Conservation (phyloP, 2,888 invertebrate species). For the Epirrhoe tristata region DNA sequence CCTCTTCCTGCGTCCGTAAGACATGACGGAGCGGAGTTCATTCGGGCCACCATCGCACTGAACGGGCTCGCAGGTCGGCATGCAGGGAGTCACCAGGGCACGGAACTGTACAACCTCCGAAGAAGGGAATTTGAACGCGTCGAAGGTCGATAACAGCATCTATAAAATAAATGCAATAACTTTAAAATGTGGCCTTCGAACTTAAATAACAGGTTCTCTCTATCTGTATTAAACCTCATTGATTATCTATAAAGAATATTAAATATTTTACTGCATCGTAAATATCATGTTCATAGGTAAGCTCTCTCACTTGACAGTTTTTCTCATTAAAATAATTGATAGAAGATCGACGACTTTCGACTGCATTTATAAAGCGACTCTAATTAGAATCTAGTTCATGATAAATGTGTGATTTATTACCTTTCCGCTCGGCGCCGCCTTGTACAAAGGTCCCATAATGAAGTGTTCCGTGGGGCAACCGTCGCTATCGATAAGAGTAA, state of each 20-base stretch:
- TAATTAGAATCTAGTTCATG: slow-evolving; percentile 7
- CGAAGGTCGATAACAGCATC: slow-evolving; percentile 95
- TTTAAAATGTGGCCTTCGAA: background rate
- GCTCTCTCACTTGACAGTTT: slow-evolving; percentile 1
- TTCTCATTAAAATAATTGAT: background rate
- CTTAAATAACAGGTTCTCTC: background rate
- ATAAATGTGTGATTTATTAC: slow-evolving; percentile 72
- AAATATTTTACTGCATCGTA: slow-evolving; percentile 15
- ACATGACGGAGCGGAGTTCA: slow-evolving; percentile 92
- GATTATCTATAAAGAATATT: slow-evolving; percentile 5
- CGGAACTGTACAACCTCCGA: slow-evolving; percentile 98
- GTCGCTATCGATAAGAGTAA: slow-evolving; percentile 94
- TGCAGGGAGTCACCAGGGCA: slow-evolving; percentile 97
- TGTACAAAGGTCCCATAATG: slow-evolving; percentile 96
- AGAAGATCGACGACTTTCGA: background rate
- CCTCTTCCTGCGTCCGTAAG: slow-evolving; percentile 93
- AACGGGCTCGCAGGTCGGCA: slow-evolving; percentile 96
- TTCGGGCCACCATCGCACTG: slow-evolving; percentile 95
- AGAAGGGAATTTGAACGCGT: slow-evolving; percentile 98
- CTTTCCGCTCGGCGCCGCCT: slow-evolving; percentile 92
- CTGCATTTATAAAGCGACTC: background rate
- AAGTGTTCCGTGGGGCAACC: slow-evolving; percentile 97
- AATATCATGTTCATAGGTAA: background rate
- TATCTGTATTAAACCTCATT: slow-evolving; percentile 8
- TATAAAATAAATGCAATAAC: slow-evolving; percentile 69